Evolutionary conservation across 1,140 invertebrate genomes (phyloP).

Genomic region (Ips nitidus): DNA sequence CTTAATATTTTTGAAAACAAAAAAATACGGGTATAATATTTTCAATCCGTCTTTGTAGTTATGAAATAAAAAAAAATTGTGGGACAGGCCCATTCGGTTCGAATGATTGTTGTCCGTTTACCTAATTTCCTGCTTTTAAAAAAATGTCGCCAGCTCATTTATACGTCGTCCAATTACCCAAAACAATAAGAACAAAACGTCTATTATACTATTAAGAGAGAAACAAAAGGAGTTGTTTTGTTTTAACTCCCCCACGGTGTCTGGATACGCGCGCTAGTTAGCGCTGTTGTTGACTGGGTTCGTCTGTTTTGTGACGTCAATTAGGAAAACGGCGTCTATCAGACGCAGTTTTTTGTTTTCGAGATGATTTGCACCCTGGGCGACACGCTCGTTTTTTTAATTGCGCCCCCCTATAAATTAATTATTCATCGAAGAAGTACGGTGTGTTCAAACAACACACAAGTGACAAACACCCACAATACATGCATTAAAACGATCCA

Average conservation of each 20-base stretch:
- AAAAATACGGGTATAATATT: too few species aligned
- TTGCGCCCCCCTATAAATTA: background rate
- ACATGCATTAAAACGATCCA: too few species aligned
- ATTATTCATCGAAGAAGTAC: too few species aligned
- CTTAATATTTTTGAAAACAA: too few species aligned
- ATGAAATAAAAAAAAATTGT: too few species aligned
- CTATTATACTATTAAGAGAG: constrained; percentile 39
- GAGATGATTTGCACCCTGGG: constrained; percentile 30
- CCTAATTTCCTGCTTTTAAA: too few species aligned
- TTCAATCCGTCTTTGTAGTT: too few species aligned
- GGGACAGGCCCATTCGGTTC: too few species aligned
- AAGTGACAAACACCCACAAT: too few species aligned
- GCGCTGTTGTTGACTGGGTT: constrained; percentile 31
- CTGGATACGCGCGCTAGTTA: constrained; percentile 34
- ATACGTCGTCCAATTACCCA: constrained; percentile 16
- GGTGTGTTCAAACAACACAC: too few species aligned
- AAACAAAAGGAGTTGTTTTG: constrained; percentile 34
- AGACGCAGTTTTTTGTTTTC: constrained; percentile 21
- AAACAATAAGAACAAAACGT: constrained; percentile 40
- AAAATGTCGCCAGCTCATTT: too few species aligned
- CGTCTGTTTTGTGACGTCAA: constrained; percentile 35
- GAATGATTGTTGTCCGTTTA: too few species aligned
- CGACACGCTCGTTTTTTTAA: constrained; percentile 21
- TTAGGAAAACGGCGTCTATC: constrained; percentile 29
- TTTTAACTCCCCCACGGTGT: constrained; percentile 33